A percentile compares a stretch with the other conserved stretches of the same genome.
phyloP scores from a whole-genome alignment of 2,113 vertebrate genomes.

The Megaceryle maxima region DNA sequence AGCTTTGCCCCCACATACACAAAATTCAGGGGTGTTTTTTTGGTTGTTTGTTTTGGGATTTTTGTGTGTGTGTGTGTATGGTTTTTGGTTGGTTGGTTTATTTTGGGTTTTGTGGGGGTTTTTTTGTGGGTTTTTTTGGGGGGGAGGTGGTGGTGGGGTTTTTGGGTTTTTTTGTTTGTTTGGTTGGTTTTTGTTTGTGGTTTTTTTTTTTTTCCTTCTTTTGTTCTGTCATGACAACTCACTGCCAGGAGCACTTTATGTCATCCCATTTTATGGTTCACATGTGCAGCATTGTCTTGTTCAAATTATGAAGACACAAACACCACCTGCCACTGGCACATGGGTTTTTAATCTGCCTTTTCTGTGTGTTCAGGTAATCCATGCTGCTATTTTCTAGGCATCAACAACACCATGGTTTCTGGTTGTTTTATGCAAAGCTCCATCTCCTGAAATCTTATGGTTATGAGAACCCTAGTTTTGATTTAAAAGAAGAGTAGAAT shows the following conservation, averaged over 20 bases:
- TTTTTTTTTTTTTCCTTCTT: background rate
- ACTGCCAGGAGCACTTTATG: background rate
- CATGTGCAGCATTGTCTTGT: background rate
- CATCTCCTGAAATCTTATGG: background rate
- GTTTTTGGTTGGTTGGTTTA: too few relatives aligned
- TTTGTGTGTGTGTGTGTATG: too few relatives aligned
- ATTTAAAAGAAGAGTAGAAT: background rate
- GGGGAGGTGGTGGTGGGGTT: too few relatives aligned
- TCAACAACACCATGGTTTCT: background rate
- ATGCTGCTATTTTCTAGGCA: background rate
- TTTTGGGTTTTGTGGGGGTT: too few relatives aligned
- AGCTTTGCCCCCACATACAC: background rate
- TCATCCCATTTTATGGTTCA: background rate
- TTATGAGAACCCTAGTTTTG: background rate
- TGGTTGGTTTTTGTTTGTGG: background rate
- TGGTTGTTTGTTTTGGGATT: too few relatives aligned
- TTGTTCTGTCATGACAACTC: background rate
- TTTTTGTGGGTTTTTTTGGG: too few relatives aligned
- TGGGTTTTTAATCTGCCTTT: background rate
- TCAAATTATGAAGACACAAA: background rate
- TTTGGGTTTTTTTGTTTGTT: too few relatives aligned
- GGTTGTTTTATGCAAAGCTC: background rate
- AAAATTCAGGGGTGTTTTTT: background rate
- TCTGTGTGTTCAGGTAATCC: background rate
- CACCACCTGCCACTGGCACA: constrained; percentile 20